Evolutionary conservation across 2,113 vertebrate species (phyloP), one percentile per base, ranked within the genome.

Genomic region (Pseudopodoces humilis): DNA sequence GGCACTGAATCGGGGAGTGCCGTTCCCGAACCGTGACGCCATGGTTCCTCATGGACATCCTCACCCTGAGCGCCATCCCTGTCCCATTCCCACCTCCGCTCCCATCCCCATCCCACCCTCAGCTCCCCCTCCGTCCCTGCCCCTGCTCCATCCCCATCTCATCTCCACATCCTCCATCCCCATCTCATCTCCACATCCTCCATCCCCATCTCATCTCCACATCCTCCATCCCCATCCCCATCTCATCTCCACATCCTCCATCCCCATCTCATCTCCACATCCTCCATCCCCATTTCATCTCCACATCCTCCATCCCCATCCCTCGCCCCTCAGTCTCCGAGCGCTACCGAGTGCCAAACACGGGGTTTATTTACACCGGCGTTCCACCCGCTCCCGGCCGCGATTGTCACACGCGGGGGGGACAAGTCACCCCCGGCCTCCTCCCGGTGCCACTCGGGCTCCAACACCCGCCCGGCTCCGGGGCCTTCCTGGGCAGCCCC

Each of bases 351-450:
- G 86, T 87, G 92, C 94, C 93, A 94, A 97, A 97, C 96, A 93
- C 81, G 25, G 89, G 96, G 89, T 83, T 94, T 96, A 97, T 98
- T 95, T 96, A 98, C 96, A 97, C 71, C 94, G 93, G 97, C 94
- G 77, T 89, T 83, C 87, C 70, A 6, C 30, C 31, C 24, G 53
- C 86, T 83, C 78, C 78, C 62, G 41, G 87, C 55, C 78, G 47
- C 70, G 70, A 89, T 89, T 89, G 87, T 89, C 87, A 31, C 62
- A 21, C 78, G 33, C 39, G 39, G 55, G 53, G 39, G 39, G 39
- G 39, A 39, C n/a, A 1, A 27, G 47, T 27, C 78, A 15, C 62
- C 4, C 53, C 69, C 46, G 27, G 33, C 28, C 77, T 19, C 47
- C 58, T 49, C 12, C 7, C 39, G 3, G 37, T 13, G 19, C 9